These are phyloP conservation scores for Eospalax fontanierii DNA, from an alignment of 2,797 vertebrate species.

Conservation along the genomic window DNA sequence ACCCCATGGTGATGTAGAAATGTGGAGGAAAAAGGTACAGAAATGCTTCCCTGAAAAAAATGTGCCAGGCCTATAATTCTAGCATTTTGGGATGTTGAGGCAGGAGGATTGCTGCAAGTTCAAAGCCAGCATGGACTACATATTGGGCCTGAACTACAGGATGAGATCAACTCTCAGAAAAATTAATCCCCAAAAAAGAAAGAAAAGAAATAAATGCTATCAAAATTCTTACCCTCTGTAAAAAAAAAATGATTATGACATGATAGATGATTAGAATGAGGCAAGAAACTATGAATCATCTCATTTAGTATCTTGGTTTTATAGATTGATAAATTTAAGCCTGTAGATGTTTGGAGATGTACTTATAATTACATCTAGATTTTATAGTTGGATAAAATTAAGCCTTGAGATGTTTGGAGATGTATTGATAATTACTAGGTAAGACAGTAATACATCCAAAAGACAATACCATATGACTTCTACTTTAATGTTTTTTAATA, in stretches of 20 bases:
- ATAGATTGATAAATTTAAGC: conserved; percentile 48
- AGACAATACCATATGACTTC: conserved; percentile 25
- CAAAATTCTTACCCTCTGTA: conserved; percentile 45
- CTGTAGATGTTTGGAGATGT: conserved; percentile 6
- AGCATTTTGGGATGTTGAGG: not conserved
- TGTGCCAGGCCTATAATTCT: not conserved
- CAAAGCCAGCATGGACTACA: not conserved
- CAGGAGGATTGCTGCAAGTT: not conserved
- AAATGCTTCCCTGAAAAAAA: conserved; percentile 40
- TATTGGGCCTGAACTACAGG: not conserved
- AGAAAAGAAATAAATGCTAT: conserved; percentile 32
- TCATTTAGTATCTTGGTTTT: conserved; percentile 55
- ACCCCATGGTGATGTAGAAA: not conserved
- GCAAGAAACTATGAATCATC: conserved; percentile 12
- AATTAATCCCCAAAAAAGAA: not conserved
- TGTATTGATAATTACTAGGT: conserved; percentile 4
- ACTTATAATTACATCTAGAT: conserved; percentile 16
- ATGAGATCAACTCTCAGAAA: not conserved
- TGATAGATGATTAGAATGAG: conserved; percentile 34
- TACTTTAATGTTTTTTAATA: conserved; percentile 1
- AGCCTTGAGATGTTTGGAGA: not conserved
- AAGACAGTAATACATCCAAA: conserved; percentile 40
- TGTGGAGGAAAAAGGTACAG: conserved; percentile 20
- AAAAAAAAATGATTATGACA: conserved; percentile 65
- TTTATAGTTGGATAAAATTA: conserved; percentile 52